phyloP scores from a whole-genome alignment of 2,113 vertebrate genomes.

The Paracanthobrama guichenoti region DNA sequence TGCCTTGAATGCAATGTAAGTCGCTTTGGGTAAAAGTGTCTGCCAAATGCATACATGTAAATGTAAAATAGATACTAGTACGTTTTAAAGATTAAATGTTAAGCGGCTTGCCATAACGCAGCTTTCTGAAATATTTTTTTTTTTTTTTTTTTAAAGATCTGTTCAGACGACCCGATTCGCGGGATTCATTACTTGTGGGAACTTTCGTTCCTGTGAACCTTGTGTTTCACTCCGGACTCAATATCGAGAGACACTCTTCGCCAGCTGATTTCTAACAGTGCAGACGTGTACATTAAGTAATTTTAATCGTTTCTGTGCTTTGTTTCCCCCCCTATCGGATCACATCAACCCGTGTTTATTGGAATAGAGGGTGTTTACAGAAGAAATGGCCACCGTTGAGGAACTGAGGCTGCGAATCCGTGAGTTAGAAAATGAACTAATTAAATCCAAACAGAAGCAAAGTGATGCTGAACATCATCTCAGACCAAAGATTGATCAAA shows the following conservation, averaged over 20 bases:
- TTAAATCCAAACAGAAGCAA: conserved; percentile 74
- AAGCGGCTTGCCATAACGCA: too few species aligned
- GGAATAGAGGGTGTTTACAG: background rate
- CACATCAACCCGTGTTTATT: background rate
- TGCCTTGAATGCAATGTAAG: too few species aligned
- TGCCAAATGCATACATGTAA: too few species aligned
- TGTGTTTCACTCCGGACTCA: conserved; percentile 61
- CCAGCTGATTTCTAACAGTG: conserved; percentile 62
- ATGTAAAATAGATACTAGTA: too few species aligned
- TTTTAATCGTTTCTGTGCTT: background rate
- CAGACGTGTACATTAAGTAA: conserved; percentile 69
- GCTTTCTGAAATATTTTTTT: too few species aligned
- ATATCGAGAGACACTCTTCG: conserved; percentile 56
- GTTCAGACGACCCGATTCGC: background rate
- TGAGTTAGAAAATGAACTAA: conserved; percentile 85
- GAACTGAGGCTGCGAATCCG: conserved; percentile 80
- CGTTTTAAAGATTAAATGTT: too few species aligned
- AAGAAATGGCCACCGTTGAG: conserved; percentile 75
- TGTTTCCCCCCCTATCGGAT: background rate
- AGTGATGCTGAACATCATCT: conserved; percentile 61
- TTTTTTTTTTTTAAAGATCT: background rate
- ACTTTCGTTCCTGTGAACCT: background rate
- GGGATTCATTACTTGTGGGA: background rate
- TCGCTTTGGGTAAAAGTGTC: too few species aligned
- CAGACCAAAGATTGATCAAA: conserved; percentile 81